phyloP scores from a whole-genome alignment of 2,797 vertebrate genomes.

The Sciurus carolinensis region DNA sequence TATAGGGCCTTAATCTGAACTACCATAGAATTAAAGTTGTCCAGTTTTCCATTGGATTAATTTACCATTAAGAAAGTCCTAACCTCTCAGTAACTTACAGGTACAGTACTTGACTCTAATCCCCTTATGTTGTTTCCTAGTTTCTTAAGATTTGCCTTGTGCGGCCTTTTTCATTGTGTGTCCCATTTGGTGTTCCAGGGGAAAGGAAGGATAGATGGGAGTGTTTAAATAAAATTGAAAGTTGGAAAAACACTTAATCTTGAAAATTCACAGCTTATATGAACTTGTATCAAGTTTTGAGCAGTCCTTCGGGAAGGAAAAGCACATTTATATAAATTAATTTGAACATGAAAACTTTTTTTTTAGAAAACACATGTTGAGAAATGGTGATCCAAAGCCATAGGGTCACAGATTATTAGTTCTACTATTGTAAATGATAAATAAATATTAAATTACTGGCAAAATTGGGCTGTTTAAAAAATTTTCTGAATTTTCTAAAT shows the following conservation, averaged over 20 bases:
- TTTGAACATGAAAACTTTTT: slow-evolving; percentile 26
- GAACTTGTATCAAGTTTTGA: slow-evolving; percentile 62
- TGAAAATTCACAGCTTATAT: slow-evolving; percentile 42
- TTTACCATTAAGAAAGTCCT: neutral
- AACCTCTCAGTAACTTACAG: neutral
- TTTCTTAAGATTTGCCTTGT: slow-evolving; percentile 47
- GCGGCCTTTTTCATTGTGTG: neutral
- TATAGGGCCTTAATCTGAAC: neutral
- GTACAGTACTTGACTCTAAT: neutral
- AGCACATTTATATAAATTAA: slow-evolving; percentile 17
- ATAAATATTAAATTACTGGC: neutral
- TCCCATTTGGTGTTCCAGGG: neutral
- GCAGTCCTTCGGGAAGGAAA: slow-evolving; percentile 51
- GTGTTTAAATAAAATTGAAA: slow-evolving; percentile 63
- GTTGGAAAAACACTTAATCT: slow-evolving; percentile 32
- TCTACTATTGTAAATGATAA: slow-evolving; percentile 44
- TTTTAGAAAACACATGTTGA: neutral
- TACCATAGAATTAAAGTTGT: neutral
- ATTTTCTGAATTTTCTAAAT: neutral
- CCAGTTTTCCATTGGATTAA: neutral
- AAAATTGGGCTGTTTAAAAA: neutral
- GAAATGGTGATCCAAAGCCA: neutral
- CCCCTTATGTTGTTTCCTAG: neutral
- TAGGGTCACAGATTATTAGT: neutral
- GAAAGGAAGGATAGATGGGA: neutral